Evolutionary conservation across 1,140 invertebrate genomes (phyloP).

Genomic region (Euura lappo): DNA sequence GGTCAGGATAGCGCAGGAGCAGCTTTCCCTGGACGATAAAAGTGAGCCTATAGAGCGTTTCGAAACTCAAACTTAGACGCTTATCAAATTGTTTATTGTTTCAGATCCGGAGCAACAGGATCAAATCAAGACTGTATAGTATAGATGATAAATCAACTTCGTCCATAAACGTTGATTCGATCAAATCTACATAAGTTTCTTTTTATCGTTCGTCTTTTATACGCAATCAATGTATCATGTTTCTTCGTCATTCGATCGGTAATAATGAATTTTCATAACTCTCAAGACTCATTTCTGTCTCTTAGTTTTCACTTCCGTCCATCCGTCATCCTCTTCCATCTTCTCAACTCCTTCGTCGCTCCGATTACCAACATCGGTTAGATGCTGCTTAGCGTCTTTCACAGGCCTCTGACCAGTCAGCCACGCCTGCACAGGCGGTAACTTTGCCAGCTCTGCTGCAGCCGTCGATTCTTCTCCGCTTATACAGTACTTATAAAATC

Average conservation of each 20-base stretch:
- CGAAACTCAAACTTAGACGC: neutral
- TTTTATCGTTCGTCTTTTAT: neutral
- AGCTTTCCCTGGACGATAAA: neutral
- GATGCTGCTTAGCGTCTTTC: neutral
- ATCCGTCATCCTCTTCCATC: conserved; percentile 34
- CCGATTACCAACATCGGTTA: conserved; percentile 13
- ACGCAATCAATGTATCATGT: neutral
- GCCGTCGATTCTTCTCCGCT: conserved; percentile 30
- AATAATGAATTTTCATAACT: neutral
- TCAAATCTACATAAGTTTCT: neutral
- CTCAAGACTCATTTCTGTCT: conserved; percentile 32
- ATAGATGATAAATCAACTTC: neutral
- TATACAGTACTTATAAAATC: conserved; percentile 41
- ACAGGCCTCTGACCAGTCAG: conserved; percentile 24
- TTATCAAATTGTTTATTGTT: neutral
- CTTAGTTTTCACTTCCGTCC: conserved; percentile 36
- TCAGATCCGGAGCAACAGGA: neutral
- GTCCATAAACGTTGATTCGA: neutral
- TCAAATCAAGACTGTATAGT: conserved; percentile 2
- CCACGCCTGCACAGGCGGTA: conserved; percentile 46
- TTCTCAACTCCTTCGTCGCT: conserved; percentile 21
- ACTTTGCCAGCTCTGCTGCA: conserved; percentile 38
- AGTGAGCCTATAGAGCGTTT: neutral
- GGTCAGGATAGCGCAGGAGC: neutral
- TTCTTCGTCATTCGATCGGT: neutral